A percentile compares a stretch with the other conserved stretches of the same genome.
Conservation (phyloP, 2,797 vertebrate genomes). For the Alfaro cultratus region DNA sequence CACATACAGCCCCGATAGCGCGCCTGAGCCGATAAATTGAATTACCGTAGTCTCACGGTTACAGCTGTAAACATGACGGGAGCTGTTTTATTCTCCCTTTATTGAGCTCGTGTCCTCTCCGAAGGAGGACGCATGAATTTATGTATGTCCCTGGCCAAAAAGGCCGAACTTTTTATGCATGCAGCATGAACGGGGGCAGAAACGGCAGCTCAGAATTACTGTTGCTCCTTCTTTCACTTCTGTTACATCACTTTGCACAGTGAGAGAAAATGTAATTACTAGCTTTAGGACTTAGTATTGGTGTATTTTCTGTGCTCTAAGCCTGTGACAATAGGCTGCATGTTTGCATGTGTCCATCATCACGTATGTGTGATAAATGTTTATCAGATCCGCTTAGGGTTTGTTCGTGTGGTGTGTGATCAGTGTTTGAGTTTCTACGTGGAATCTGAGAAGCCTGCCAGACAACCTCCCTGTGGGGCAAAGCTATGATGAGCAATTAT, state of each 20-base stretch:
- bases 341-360: slow-evolving; percentile 34
- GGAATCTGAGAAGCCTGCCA: slow-evolving; percentile 77
- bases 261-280: slow-evolving; percentile 1
- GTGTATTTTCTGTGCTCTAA: slow-evolving; percentile 8
- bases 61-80: slow-evolving; percentile 35
- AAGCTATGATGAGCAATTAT: slow-evolving; percentile 82
- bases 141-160: slow-evolving; percentile 41
- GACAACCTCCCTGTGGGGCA: slow-evolving; percentile 71
- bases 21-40: slow-evolving; percentile 31
- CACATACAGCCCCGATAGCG: slow-evolving; percentile 11
- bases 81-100: slow-evolving; percentile 43
- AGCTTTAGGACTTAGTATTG: slow-evolving; percentile 1
- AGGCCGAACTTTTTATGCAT: slow-evolving; percentile 32
- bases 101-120: slow-evolving; percentile 34
- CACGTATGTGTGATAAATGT: slow-evolving; percentile 23
- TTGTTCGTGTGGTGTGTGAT: slow-evolving; percentile 52
- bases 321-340: slow-evolving; percentile 9
- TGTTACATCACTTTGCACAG: slow-evolving; percentile 16
- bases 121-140: slow-evolving; percentile 35
- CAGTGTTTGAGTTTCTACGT: slow-evolving; percentile 67
- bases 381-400: slow-evolving; percentile 29
- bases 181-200: slow-evolving; percentile 12
- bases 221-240: slow-evolving; percentile 5
- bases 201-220: slow-evolving; percentile 10
- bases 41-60: slow-evolving; percentile 25